Conservation (phyloP, 35 echinoderm and acorn worm species). For the Ophiothrix spiculata region DNA sequence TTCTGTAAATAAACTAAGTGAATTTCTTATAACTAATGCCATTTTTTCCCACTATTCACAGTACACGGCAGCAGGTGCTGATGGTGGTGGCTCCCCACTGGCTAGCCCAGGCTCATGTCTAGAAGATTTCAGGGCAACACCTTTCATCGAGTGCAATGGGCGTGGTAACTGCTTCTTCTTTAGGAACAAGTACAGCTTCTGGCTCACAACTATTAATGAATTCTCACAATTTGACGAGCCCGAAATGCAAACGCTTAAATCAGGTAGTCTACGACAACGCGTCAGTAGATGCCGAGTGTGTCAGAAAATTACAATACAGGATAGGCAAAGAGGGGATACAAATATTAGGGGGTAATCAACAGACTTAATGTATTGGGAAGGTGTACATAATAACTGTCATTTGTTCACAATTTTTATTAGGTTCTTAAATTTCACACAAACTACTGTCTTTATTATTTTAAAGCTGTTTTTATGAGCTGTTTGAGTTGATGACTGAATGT, state of each 20-base stretch:
- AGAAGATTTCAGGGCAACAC: constrained; percentile 84
- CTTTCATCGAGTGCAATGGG: constrained; percentile 99
- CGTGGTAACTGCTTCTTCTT: constrained; percentile 88
- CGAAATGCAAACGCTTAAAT: constrained; percentile 54
- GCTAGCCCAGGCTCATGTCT: constrained; percentile 87
- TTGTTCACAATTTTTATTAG: no score
- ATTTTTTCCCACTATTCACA: no score
- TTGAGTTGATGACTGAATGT: no score
- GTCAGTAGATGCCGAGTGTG: constrained; percentile 92
- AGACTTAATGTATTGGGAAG: no score
- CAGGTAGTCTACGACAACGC: constrained; percentile 46
- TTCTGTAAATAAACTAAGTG: no score
- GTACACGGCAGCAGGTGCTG: constrained; percentile 87
- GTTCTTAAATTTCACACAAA: no score
- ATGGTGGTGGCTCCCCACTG: constrained; percentile 80
- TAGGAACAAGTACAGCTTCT: constrained; percentile 91
- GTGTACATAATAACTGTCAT: no score
- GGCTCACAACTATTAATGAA: constrained; percentile 62
- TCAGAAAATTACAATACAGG: constrained; percentile 42
- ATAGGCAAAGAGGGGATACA: not conserved
- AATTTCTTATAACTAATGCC: no score
- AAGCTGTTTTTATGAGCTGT: no score
- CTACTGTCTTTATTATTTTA: no score
- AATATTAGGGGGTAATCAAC: constrained; percentile 66
- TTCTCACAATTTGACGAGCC: constrained; percentile 58